Evolutionary conservation across 1,140 invertebrate genomes (phyloP).

Genomic region (Sarcophaga bullata): DNA sequence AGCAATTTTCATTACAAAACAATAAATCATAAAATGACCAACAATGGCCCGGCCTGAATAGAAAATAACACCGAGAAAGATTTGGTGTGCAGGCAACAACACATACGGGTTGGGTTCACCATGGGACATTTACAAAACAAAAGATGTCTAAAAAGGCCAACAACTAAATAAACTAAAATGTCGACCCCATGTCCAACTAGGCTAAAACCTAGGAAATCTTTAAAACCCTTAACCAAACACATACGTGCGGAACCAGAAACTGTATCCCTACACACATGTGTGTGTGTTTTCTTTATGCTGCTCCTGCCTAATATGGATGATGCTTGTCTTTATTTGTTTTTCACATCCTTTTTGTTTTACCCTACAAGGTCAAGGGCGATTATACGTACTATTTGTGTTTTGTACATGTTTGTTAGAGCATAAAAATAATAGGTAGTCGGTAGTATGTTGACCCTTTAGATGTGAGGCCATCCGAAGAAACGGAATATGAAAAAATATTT

Average conservation of each 20-base stretch:
- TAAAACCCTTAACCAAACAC: neutral
- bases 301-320: no score
- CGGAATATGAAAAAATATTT: no score
- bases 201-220: neutral
- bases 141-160: neutral
- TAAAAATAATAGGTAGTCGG: no score
- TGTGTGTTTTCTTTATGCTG: no score
- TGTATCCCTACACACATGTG: no score
- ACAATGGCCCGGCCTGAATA: neutral
- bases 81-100: neutral
- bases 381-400: no score
- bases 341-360: no score
- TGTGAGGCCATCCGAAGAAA: no score
- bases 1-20: slow-evolving; percentile 19
- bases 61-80: neutral
- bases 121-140: neutral
- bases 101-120: neutral
- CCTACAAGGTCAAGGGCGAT: no score
- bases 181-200: neutral
- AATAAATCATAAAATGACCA: slow-evolving; percentile 20
- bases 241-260: slow-evolving; percentile 1
- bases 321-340: no score
- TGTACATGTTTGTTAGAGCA: no score
- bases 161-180: slow-evolving; percentile 12
- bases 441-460: no score